Evolutionary conservation across 2,797 vertebrate genomes (phyloP), one percentile per base, ranked within the genome.

Genomic region (Choloepus didactylus): DNA sequence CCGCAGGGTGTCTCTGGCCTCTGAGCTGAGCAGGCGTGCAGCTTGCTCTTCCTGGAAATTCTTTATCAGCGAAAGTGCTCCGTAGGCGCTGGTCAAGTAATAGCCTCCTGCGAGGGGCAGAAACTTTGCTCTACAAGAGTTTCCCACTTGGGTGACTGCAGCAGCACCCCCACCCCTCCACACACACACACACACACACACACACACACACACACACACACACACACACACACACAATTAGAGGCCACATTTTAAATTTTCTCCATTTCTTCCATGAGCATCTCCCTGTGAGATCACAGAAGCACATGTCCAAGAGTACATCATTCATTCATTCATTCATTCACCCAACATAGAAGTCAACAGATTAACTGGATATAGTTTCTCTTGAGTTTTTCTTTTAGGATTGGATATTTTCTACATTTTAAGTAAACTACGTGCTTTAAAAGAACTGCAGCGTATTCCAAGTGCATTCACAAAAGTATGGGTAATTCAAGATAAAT

Each of bases 11-110:
- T 99, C 99, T 87, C 99, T 99, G 96, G 99, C 98, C 98, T 99
- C 99, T 0, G 99, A 99, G 97, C 99, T 99, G 64, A 99, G 98
- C 76, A 99, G 98, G 3, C 98, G 98, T 2, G 99, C 99, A 0
- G 99, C 99, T 97, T 99, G 99, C 62, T 99, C 99, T 95, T 99
- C 99, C 98, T 99, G 99, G 98, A 99, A 99, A 98, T 99, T 99
- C 98, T 99, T 99, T 97, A 99, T 99, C 92, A 99, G 98, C 11
- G 99, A 99, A 98, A 99, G 99, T 73, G 99, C 99, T 94, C 99
- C 99, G 0, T 99, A 99, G 18, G 99, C 99, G 0, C 99, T 99
- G 29, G 99, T 99, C 99, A 99, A 97, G 97, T 99, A 99, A 97
- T 99, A 99, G 15, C 99, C 99, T 27, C 99, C 99, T 99, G 97